Evolutionary conservation across 2,888 invertebrate species (phyloP), one percentile per base, ranked within the genome.

Genomic region (Coecobrya sp.): DNA sequence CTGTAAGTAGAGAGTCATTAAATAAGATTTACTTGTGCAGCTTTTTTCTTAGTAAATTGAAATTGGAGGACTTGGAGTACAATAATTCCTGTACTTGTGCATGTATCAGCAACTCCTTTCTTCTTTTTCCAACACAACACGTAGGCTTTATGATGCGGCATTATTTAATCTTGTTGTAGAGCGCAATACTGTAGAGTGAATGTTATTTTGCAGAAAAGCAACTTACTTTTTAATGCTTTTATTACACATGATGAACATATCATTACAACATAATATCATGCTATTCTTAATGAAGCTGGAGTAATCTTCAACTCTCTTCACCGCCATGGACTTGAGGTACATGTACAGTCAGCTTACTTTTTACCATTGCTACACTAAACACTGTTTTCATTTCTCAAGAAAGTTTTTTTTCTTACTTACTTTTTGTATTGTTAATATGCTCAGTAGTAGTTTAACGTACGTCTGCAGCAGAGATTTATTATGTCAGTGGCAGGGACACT

Each of bases 401-500:
- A 73, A 73, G 42, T 73, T 73, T 73, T 36, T n/a, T 16, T 68
- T n/a, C 70, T 73, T 68, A 19, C n/a, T 19, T 27, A 4, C 13
- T 73, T 36, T 22, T 27, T 79, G n/a, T 76, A 45, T 13, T 49
- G 13, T 62, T 62, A 82, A 82, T 62, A 13, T 82, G 30, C 42
- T 11, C 36, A 59, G 81, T 19, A n/a, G 59, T 82, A 59, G n/a
- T n/a, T n/a, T 59, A 62, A 30, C 42, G 36, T 36, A 36, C 59
- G 82, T 82, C 82, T 19, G 62, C 42, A 59, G 59, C 82, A 82
- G 82, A 82, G 82, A 82, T 82, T 82, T 82, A 82, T 82, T 62
- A 62, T 62, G 82, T 45, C 82, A 82, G 82, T 19, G 42, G 62
- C 85, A 68, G 16, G 65, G 65, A 85, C 45, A 76, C 73, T 13